Conservation (phyloP, 2,113 vertebrate genomes). For the Phyllostomus hastatus region DNA sequence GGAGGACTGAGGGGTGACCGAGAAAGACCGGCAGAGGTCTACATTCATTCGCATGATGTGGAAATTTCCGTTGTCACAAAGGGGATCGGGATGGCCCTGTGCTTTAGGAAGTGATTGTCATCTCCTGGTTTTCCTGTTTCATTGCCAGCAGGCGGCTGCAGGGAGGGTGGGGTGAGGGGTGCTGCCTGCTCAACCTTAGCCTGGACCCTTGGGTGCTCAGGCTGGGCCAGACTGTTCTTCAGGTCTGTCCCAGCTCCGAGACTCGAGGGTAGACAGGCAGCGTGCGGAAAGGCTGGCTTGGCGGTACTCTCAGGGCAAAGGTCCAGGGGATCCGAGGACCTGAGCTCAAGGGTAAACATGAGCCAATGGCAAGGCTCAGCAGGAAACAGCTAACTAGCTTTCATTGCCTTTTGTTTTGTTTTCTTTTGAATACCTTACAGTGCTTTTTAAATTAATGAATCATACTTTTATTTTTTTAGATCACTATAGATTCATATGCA, state of each 20-base stretch:
- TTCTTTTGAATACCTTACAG: background rate
- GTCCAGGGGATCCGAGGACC: background rate
- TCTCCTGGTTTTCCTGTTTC: background rate
- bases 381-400: background rate
- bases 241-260: background rate
- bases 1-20: background rate
- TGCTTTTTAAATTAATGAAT: background rate
- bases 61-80: background rate
- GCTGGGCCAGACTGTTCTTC: background rate
- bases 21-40: background rate
- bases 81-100: background rate
- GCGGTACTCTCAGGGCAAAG: background rate
- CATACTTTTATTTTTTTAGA: background rate
- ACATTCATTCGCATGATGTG: background rate
- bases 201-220: background rate
- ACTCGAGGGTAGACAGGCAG: background rate
- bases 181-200: background rate
- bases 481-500: background rate
- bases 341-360: background rate
- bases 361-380: background rate
- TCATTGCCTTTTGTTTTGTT: background rate
- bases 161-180: background rate
- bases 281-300: background rate
- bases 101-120: background rate
- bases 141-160: too few species aligned